Evolutionary conservation across 2,797 vertebrate species (phyloP).

Genomic region (Micropoecilia bifurca): DNA sequence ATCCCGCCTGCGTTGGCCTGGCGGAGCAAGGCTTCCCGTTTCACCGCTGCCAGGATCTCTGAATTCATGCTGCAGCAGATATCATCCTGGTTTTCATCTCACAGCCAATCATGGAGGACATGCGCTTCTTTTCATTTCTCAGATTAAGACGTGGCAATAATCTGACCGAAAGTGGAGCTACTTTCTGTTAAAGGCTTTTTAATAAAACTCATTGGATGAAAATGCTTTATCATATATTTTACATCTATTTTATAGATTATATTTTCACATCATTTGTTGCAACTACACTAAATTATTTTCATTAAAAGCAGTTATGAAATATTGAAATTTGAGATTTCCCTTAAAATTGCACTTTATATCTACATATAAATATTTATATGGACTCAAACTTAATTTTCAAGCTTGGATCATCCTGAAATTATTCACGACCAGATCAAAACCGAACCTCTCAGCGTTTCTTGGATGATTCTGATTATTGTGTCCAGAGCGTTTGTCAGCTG

Average conservation of each 20-base stretch:
- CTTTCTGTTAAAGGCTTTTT: not conserved
- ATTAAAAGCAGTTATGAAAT: too few species aligned
- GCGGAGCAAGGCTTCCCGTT: constrained; percentile 26
- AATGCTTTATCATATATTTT: too few species aligned
- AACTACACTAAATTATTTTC: too few species aligned
- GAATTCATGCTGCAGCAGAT: constrained; percentile 59
- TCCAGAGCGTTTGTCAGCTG: not conserved
- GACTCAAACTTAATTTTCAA: not conserved
- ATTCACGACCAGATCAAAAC: not conserved
- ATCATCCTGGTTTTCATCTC: constrained; percentile 44
- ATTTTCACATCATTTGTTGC: too few species aligned
- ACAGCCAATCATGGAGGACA: constrained; percentile 30
- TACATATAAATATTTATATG: not conserved
- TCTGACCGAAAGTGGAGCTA: not conserved
- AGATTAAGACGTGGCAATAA: constrained; percentile 49
- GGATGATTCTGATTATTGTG: not conserved
- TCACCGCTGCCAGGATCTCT: constrained; percentile 56
- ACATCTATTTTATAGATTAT: not conserved
- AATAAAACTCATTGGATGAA: not conserved
- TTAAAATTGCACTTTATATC: not conserved
- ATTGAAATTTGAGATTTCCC: too few species aligned
- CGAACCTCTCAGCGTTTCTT: not conserved
- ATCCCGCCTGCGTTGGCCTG: constrained; percentile 12
- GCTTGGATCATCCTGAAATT: not conserved
- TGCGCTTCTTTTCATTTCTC: constrained; percentile 52